Base-by-base conservation (phyloP, 2,797 vertebrate species). In the Podarcis siculus region DNA sequence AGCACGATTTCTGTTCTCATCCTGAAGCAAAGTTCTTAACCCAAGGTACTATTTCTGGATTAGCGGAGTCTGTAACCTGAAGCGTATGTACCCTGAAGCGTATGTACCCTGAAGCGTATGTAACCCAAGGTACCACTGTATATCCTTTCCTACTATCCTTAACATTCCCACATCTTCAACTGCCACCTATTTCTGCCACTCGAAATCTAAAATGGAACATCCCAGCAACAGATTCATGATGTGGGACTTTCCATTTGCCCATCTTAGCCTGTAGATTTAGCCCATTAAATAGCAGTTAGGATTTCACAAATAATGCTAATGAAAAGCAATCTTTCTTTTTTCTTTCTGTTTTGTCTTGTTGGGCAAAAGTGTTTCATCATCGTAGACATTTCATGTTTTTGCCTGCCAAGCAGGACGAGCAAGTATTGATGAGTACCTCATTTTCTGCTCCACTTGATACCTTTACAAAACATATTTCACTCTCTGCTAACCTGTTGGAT, bases 401-500 rank as follows among this genome's bases (percentile, higher is more conserved):
- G 83, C 85, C 81, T 93, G 49, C 79, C 94, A 72, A 71, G 73
- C 82, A 90, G 85, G 79, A 90, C 81, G 93, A 93, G 87, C 86
- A 87, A 75, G 83, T 89, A 81, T 89, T 89, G 81, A 92, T 49
- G 83, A 94, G 75, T 79, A 90, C 69, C 61, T 86, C 72, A 90
- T 91, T 93, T 94, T 93, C 67, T 93, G 86, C 90, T 86, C 92
- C 80, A 67, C 67, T 88, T 77, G 79, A 25, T 93, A 87, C 67
- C 86, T 92, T 32, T 83, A 45, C 3, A 58, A 83, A 92, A 79
- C 0, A 0, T 87, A 89, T 93, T 91, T 95, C 91, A 79, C 87
- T 92, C 90, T 79, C 93, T 92, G 86, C 73, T 91, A 94, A 90
- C 88, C 86, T 92, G 86, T 87, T 94, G 94, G 92, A 91, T 90